phyloP scores from a whole-genome alignment of 2,797 vertebrate genomes.

The Oophaga sylvatica region DNA sequence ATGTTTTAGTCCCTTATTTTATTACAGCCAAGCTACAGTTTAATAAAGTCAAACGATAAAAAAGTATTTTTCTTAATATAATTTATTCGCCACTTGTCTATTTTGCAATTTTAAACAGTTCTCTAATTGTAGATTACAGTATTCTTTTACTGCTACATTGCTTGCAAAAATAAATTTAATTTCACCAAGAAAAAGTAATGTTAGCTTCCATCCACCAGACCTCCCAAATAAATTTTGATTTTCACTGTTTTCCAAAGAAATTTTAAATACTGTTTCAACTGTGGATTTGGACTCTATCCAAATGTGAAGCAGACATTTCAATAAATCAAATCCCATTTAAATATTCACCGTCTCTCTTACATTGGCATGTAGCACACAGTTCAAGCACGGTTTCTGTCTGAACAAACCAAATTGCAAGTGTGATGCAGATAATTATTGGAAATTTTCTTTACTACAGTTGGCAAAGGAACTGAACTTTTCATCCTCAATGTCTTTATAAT shows the following conservation, averaged over 20 bases:
- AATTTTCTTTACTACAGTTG: constrained; percentile 12
- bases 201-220: not conserved
- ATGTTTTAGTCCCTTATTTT: not conserved
- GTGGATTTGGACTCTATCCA: constrained; percentile 38
- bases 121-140: constrained; percentile 18
- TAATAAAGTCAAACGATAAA: not conserved
- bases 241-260: constrained; percentile 43
- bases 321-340: constrained; percentile 23
- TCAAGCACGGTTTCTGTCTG: constrained; percentile 30
- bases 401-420: constrained; percentile 45
- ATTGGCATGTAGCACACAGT: constrained; percentile 26
- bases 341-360: constrained; percentile 31
- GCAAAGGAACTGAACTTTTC: constrained; percentile 11
- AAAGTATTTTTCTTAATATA: not conserved
- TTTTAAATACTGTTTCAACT: constrained; percentile 55
- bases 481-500: not conserved
- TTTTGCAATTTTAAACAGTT: not conserved
- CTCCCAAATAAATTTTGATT: constrained; percentile 39
- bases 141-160: not conserved
- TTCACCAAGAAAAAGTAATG: not conserved
- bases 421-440: constrained; percentile 40
- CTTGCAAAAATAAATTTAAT: not conserved
- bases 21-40: not conserved
- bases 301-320: constrained; percentile 43
- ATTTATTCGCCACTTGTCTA: not conserved